phyloP scores from a whole-genome alignment of 2,888 invertebrate species.

The Maniola hyperantus region DNA sequence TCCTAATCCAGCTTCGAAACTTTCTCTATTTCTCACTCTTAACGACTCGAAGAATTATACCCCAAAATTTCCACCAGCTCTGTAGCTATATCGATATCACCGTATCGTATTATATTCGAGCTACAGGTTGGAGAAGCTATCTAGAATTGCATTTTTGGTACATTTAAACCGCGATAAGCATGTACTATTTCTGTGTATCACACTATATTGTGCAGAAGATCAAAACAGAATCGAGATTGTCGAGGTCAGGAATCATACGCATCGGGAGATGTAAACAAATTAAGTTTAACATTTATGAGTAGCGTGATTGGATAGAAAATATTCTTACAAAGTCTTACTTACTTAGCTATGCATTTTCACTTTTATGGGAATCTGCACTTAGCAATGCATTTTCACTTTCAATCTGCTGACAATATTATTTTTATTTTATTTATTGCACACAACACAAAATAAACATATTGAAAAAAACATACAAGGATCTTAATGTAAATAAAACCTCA shows the following conservation, averaged over 20 bases:
- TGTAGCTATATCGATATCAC: constrained; percentile 21
- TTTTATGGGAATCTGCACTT: no score
- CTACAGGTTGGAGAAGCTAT: constrained; percentile 67
- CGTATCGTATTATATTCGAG: constrained; percentile 19
- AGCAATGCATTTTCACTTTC: no score
- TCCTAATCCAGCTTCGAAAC: background rate
- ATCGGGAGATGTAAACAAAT: background rate
- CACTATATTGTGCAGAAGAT: constrained; percentile 12
- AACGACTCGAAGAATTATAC: background rate
- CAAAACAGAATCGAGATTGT: constrained; percentile 31
- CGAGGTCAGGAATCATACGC: constrained; percentile 39
- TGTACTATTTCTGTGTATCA: constrained; percentile 11
- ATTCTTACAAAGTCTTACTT: no score
- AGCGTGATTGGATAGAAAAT: constrained; percentile 17
- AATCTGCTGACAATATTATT: no score
- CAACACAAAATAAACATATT: no score
- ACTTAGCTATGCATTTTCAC: no score
- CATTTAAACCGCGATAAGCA: constrained; percentile 34
- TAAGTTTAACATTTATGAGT: constrained; percentile 2
- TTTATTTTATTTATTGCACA: no score
- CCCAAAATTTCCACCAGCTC: background rate
- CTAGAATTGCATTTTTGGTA: constrained; percentile 57
- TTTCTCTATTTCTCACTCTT: background rate
- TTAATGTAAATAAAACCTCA: no score
- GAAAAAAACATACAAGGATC: no score